Evolutionary conservation across 2,113 vertebrate genomes (phyloP).

Genomic region (Lepidothrix coronata): DNA sequence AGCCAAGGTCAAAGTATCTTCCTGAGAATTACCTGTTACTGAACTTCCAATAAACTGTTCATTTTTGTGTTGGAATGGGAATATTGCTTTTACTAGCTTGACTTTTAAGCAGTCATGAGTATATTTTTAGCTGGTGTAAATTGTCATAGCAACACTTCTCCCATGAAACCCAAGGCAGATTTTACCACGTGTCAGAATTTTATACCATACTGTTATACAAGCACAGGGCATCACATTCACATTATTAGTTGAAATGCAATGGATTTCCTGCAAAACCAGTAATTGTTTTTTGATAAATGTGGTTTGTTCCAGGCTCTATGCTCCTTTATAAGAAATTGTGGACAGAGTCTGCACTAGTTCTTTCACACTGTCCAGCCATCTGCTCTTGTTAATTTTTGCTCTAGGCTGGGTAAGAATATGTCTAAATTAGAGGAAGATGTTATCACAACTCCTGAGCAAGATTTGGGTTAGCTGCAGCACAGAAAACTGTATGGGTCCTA

Average conservation of each 20-base stretch:
- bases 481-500: neutral
- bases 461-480: neutral
- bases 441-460: neutral
- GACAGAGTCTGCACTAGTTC: neutral
- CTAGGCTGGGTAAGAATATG: neutral
- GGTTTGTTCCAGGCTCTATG: neutral
- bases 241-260: neutral
- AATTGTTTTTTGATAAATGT: neutral
- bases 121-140: slow-evolving; percentile 41
- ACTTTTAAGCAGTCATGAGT: neutral
- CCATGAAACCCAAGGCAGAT: neutral
- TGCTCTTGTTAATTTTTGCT: neutral
- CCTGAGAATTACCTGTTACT: neutral
- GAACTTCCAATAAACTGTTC: neutral
- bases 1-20: neutral
- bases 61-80: neutral
- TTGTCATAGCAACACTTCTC: slow-evolving; percentile 34
- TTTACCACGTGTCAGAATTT: neutral
- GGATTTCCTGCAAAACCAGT: neutral
- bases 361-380: neutral
- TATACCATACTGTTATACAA: neutral
- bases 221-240: neutral
- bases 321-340: neutral
- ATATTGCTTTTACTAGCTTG: neutral
- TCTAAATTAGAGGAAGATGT: neutral